phyloP scores from a whole-genome alignment of 1,140 invertebrate genomes.

The Apis dorsata region DNA sequence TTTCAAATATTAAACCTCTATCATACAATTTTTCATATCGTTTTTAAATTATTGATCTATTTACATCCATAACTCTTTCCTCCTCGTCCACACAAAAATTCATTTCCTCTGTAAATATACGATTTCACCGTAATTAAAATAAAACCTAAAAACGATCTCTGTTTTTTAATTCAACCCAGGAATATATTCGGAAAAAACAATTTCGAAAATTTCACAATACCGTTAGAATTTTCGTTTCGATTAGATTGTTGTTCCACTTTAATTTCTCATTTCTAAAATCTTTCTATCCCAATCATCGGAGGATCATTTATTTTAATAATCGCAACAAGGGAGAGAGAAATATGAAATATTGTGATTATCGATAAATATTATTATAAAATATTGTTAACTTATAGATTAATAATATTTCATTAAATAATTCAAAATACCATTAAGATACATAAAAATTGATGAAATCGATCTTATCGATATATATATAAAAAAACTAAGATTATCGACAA shows the following conservation, averaged over 20 bases:
- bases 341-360: too few relatives aligned
- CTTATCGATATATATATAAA: too few relatives aligned
- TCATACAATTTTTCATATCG: not conserved
- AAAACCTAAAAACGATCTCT: not conserved
- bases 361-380: too few relatives aligned
- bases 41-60: not conserved
- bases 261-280: not conserved
- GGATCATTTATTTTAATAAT: constrained; percentile 3
- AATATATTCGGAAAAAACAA: not conserved
- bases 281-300: too few relatives aligned
- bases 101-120: not conserved
- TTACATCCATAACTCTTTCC: not conserved
- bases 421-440: too few relatives aligned
- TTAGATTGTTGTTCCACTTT: not conserved
- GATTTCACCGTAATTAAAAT: not conserved
- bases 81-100: not conserved
- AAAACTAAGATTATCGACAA: too few relatives aligned
- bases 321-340: too few relatives aligned
- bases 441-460: too few relatives aligned
- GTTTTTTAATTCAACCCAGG: not conserved
- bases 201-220: not conserved
- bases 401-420: too few relatives aligned
- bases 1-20: not conserved
- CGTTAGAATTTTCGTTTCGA: not conserved
- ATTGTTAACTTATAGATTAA: too few relatives aligned